Evolutionary conservation across 2,797 vertebrate genomes (phyloP).

Genomic region (Gastrophryne carolinensis): DNA sequence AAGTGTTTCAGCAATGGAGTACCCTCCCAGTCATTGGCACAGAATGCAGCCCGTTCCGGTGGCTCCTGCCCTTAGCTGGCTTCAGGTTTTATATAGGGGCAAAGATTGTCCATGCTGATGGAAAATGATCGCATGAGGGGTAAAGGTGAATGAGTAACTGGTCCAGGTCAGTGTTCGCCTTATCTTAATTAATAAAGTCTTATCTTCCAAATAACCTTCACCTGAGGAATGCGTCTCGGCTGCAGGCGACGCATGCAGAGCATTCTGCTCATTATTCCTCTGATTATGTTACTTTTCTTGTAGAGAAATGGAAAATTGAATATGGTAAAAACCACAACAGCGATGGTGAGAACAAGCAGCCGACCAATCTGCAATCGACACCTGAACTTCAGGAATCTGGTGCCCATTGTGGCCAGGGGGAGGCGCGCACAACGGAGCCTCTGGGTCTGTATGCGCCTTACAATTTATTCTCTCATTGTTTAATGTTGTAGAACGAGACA

Average conservation of each 20-base stretch:
- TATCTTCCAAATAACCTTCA: not conserved
- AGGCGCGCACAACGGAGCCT: not conserved
- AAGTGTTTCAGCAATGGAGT: too few species aligned
- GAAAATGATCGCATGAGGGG: not conserved
- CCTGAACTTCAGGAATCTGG: not conserved
- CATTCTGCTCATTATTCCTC: not conserved
- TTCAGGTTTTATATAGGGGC: too few species aligned
- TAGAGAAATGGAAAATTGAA: not conserved
- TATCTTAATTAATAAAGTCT: not conserved
- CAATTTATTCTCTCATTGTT: too few species aligned
- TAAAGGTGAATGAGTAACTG: too few species aligned
- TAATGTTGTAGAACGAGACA: too few species aligned
- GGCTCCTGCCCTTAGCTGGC: too few species aligned
- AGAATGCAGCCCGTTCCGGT: too few species aligned
- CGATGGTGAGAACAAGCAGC: not conserved
- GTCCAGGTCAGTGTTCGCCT: not conserved
- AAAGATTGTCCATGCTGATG: not conserved
- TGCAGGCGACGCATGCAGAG: not conserved
- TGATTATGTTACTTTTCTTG: too few species aligned
- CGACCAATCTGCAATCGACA: constrained; percentile 26
- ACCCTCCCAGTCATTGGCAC: too few species aligned
- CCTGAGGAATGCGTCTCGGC: not conserved
- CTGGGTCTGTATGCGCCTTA: constrained; percentile 26
- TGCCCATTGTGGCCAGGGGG: not conserved
- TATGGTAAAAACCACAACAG: not conserved